Conservation (phyloP, 2,888 invertebrate genomes). For the Baccha elongata region DNA sequence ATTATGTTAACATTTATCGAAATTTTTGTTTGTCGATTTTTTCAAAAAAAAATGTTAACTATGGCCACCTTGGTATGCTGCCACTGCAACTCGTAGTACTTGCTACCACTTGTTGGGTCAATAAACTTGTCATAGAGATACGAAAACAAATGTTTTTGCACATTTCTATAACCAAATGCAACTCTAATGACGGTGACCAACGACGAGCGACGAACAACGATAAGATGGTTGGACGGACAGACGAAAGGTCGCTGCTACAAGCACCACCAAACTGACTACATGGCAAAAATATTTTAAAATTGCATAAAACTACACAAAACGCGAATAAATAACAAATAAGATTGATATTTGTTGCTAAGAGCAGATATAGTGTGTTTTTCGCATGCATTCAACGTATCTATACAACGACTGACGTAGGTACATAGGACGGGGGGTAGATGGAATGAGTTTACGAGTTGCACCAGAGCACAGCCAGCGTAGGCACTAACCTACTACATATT, state of each 20-base stretch:
- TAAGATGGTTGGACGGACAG: not conserved
- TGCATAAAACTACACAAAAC: slow-evolving; percentile 65
- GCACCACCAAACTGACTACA: not conserved
- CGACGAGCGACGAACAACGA: not conserved
- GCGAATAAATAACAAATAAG: slow-evolving; percentile 70
- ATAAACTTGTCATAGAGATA: slow-evolving; percentile 73
- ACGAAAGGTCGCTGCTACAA: not conserved
- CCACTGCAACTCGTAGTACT: slow-evolving; percentile 4
- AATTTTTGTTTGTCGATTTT: too few relatives aligned
- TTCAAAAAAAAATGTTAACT: too few relatives aligned
- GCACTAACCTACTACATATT: not conserved
- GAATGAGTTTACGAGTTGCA: slow-evolving; percentile 41
- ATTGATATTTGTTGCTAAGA: slow-evolving; percentile 68
- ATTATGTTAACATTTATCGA: too few relatives aligned
- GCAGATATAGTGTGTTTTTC: slow-evolving; percentile 17
- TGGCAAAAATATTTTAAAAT: slow-evolving; percentile 55
- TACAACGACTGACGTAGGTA: not conserved
- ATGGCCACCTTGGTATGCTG: slow-evolving; percentile 14
- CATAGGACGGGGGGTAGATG: slow-evolving; percentile 16
- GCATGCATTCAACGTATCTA: slow-evolving; percentile 16
- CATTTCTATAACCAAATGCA: slow-evolving; percentile 54
- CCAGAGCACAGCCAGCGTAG: not conserved
- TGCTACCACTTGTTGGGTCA: slow-evolving; percentile 58
- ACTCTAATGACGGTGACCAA: slow-evolving; percentile 12
- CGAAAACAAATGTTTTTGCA: slow-evolving; percentile 65